A percentile compares a stretch with the other conserved stretches of the same genome.
phyloP scores from a whole-genome alignment of 2,113 vertebrate species.

The Neoarius graeffei region DNA sequence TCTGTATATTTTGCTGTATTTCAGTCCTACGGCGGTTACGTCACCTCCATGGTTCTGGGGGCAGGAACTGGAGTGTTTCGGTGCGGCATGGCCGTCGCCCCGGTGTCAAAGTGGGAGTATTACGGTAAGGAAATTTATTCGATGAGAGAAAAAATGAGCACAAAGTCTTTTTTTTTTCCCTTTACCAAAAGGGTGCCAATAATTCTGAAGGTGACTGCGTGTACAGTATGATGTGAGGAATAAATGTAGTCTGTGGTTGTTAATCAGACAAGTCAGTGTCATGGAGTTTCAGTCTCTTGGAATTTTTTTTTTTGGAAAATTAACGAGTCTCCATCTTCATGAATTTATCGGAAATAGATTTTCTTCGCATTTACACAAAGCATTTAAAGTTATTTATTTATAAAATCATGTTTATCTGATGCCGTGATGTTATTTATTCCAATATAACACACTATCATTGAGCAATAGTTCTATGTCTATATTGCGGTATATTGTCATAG shows the following conservation, averaged over 20 bases:
- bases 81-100: slow-evolving; percentile 96
- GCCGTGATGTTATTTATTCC: not conserved
- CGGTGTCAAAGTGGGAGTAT: slow-evolving; percentile 92
- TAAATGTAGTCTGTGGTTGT: not conserved
- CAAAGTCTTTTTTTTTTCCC: no score
- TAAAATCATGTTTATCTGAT: no score
- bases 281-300: not conserved
- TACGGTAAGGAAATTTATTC: slow-evolving; percentile 80
- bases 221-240: not conserved
- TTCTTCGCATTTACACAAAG: no score
- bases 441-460: not conserved
- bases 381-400: no score
- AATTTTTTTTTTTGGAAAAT: no score
- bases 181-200: not conserved
- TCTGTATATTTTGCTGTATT: slow-evolving; percentile 46
- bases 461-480: not conserved
- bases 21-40: slow-evolving; percentile 98
- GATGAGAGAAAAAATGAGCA: not conserved
- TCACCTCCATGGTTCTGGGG: slow-evolving; percentile 94
- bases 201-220: not conserved
- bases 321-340: not conserved
- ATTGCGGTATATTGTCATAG: not conserved
- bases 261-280: not conserved
- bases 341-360: no score
- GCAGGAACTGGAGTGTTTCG: slow-evolving; percentile 89